phyloP scores from a whole-genome alignment of 1,140 invertebrate species.

The Solenopsis fugax region DNA sequence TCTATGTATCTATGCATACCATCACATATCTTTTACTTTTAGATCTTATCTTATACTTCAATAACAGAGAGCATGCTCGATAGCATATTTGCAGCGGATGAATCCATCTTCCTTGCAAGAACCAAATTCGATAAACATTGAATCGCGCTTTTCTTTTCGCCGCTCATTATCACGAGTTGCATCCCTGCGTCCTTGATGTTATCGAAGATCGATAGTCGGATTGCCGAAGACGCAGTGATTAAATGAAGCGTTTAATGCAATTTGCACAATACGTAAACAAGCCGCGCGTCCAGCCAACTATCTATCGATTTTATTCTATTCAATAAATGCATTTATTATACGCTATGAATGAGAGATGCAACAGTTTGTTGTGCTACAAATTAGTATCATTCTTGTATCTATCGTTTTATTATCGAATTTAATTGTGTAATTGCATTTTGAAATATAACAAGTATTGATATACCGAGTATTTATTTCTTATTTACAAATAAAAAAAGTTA shows the following conservation, averaged over 20 bases:
- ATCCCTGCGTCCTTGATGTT: slow-evolving; percentile 34
- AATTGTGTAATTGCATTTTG: neutral
- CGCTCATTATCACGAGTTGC: slow-evolving; percentile 1
- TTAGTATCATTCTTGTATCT: neutral
- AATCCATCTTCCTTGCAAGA: neutral
- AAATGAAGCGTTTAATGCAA: slow-evolving; percentile 36
- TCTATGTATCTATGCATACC: neutral
- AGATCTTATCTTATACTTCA: neutral
- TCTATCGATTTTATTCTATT: slow-evolving; percentile 18
- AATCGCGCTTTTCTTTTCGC: slow-evolving; percentile 33
- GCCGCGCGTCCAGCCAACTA: neutral
- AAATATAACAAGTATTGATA: neutral
- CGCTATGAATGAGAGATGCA: slow-evolving; percentile 28
- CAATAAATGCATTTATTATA: slow-evolving; percentile 38
- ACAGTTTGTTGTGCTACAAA: slow-evolving; percentile 10
- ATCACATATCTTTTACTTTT: neutral
- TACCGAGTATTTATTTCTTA: neutral
- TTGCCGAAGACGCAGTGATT: slow-evolving; percentile 33
- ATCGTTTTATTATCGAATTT: neutral
- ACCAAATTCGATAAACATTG: slow-evolving; percentile 17
- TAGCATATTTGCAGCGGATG: neutral
- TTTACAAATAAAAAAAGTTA: neutral
- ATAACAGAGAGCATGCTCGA: neutral
- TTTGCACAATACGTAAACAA: slow-evolving; percentile 34
- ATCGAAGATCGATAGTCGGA: slow-evolving; percentile 51